Percentiles rank a stretch among this genome's conserved stretches.
These are phyloP conservation scores for Cancer borealis DNA, from an alignment of 2,888 invertebrate genomes.

Conservation along the genomic window DNA sequence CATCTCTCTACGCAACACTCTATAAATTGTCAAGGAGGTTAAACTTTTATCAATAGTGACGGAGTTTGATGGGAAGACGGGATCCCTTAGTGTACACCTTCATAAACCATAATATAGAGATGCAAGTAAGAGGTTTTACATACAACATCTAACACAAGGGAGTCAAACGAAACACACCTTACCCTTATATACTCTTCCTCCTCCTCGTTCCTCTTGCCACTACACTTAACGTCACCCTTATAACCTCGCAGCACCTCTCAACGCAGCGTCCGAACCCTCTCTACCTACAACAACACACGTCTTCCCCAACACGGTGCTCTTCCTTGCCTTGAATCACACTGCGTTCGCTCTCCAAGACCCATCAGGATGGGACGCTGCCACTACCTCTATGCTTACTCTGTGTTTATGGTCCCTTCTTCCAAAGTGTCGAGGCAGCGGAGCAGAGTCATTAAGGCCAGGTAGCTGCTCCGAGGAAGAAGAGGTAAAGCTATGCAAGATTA, in stretches of 20 bases:
- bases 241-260: not conserved
- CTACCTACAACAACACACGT: not conserved
- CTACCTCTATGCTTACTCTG: not conserved
- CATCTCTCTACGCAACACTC: not conserved
- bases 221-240: not conserved
- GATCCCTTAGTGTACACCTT: not conserved
- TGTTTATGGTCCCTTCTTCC: constrained; percentile 10
- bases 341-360: constrained; percentile 9
- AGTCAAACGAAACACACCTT: not conserved
- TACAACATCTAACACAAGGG: not conserved
- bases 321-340: constrained; percentile 6
- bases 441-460: constrained; percentile 1
- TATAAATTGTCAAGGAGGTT: not conserved
- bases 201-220: not conserved
- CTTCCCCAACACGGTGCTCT: not conserved
- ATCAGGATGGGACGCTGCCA: not conserved
- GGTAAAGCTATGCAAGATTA: not conserved
- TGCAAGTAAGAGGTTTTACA: not conserved
- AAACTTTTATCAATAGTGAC: constrained; percentile 3
- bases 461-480: not conserved
- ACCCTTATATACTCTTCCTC: not conserved
- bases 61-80: not conserved
- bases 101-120: not conserved
- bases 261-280: not conserved
- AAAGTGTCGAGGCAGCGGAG: constrained; percentile 32